Percentiles rank a stretch among this genome's conserved stretches.
These are phyloP conservation scores for Troilus luridus DNA, from an alignment of 2,888 invertebrate genomes.

Conservation along the genomic window DNA sequence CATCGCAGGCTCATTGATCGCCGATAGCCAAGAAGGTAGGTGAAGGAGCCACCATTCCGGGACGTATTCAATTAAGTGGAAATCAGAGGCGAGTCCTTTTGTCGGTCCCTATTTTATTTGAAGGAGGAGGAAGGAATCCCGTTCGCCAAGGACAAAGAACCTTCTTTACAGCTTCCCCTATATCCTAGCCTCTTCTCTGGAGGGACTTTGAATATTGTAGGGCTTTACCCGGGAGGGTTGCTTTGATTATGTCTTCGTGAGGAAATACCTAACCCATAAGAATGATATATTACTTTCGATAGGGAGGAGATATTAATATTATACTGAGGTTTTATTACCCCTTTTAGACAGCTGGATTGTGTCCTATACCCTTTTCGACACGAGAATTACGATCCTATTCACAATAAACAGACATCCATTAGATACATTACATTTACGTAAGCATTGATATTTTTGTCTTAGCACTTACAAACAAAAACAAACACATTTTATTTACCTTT, in stretches of 20 bases:
- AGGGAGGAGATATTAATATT: constrained; percentile 11
- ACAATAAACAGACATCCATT: neutral
- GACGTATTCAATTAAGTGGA: constrained; percentile 64
- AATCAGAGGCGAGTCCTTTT: constrained; percentile 62
- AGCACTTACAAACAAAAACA: no score
- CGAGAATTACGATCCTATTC: neutral
- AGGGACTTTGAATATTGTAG: constrained; percentile 4
- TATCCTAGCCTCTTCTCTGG: constrained; percentile 20
- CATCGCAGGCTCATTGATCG: constrained; percentile 37
- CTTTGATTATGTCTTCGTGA: constrained; percentile 7
- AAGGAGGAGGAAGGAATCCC: constrained; percentile 50
- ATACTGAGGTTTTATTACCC: neutral
- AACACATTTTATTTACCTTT: no score
- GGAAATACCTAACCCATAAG: constrained; percentile 33
- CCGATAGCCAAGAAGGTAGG: constrained; percentile 49
- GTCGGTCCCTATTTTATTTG: constrained; percentile 59
- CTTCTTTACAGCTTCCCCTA: constrained; percentile 19
- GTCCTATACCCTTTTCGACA: neutral
- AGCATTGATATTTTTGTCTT: neutral
- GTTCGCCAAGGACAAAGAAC: neutral
- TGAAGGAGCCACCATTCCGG: constrained; percentile 60
- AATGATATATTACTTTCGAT: constrained; percentile 35
- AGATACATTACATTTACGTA: no score
- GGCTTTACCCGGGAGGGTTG: constrained; percentile 8
- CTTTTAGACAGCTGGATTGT: neutral